Percentiles rank a stretch among this genome's conserved stretches.
phyloP scores from a whole-genome alignment of 2,113 vertebrate species.

The Orcinus orca region DNA sequence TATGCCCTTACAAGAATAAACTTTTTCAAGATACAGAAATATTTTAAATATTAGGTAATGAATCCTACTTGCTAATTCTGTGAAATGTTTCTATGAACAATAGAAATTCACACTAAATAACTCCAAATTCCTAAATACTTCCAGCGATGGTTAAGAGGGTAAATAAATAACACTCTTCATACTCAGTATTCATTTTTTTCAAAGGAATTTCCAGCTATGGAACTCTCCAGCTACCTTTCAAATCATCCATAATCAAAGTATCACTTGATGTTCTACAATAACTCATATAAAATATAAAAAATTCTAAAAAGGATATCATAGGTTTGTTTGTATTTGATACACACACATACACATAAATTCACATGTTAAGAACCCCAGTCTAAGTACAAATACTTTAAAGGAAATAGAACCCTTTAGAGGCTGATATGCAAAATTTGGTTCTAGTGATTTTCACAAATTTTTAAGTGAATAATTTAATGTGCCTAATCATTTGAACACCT shows the following conservation, averaged over 20 bases:
- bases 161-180: neutral
- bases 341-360: neutral
- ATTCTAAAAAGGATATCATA: neutral
- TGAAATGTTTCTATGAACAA: neutral
- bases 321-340: neutral
- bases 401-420: neutral
- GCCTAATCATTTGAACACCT: neutral
- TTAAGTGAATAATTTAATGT: neutral
- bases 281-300: neutral
- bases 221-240: neutral
- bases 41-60: neutral
- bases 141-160: neutral
- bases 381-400: neutral
- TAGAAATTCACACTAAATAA: neutral
- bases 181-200: neutral
- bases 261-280: neutral
- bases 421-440: neutral
- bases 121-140: neutral
- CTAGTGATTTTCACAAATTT: neutral
- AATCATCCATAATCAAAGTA: neutral
- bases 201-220: neutral
- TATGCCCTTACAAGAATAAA: neutral
- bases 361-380: neutral
- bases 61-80: conserved; percentile 14
- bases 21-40: neutral